Conservation (phyloP, 2,113 vertebrate species). For the Heloderma charlesbogerti region DNA sequence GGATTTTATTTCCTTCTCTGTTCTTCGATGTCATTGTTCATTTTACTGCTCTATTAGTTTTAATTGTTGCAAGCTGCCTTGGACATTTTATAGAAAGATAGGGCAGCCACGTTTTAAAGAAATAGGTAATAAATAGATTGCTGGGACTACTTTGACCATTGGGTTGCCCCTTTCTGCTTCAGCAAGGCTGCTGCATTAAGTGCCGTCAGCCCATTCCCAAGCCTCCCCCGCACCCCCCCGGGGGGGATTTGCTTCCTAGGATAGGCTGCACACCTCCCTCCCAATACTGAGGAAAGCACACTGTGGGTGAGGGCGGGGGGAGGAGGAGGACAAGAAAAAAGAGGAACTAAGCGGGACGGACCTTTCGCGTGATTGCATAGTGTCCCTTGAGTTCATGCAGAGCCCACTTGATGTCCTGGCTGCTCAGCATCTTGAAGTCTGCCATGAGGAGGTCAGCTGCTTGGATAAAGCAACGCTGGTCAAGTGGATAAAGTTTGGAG, state of each 20-base stretch:
- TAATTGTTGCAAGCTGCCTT: too few relatives aligned
- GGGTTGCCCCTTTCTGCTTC: background rate
- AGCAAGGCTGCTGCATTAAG: background rate
- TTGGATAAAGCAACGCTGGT: constrained; percentile 88
- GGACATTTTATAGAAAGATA: too few relatives aligned
- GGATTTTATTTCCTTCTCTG: too few relatives aligned
- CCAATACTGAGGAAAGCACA: background rate
- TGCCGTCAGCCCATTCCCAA: too few relatives aligned
- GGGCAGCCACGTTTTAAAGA: too few relatives aligned
- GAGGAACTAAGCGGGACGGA: constrained; percentile 55
- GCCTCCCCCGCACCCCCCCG: too few relatives aligned
- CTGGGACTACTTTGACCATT: background rate
- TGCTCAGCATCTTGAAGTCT: constrained; percentile 96
- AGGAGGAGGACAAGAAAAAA: background rate
- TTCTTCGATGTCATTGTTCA: too few relatives aligned
- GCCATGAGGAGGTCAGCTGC: constrained; percentile 96
- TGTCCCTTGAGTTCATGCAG: constrained; percentile 97
- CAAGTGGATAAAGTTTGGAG: constrained; percentile 82
- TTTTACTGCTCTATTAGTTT: too few relatives aligned
- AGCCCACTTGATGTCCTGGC: constrained; percentile 97
- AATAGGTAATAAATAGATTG: too few relatives aligned
- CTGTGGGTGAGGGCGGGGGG: background rate
- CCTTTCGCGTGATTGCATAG: constrained; percentile 99
- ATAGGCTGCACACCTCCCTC: background rate
- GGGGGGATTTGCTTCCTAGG: background rate